A percentile compares a stretch with the other conserved stretches of the same genome.
Conservation (phyloP, 2,797 vertebrate species). For the Austrolebias charrua region DNA sequence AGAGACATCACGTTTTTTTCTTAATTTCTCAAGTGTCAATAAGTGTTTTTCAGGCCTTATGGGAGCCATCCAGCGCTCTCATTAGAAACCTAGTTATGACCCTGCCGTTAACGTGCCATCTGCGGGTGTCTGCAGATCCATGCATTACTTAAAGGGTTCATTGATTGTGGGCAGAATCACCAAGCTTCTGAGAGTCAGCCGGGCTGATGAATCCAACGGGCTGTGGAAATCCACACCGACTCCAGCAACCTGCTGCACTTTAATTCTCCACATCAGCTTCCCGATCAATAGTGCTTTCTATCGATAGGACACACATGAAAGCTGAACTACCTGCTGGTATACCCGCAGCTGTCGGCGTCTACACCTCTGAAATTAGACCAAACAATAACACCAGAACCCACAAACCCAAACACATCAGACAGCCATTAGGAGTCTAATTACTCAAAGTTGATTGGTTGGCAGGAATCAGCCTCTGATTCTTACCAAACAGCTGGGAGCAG, state of each 20-base stretch:
- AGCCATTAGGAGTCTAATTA: conserved; percentile 17
- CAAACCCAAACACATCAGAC: conserved; percentile 8
- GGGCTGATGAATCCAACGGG: conserved; percentile 57
- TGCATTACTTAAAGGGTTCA: conserved; percentile 66
- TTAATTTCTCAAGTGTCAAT: conserved; percentile 47
- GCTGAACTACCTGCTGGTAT: conserved; percentile 36
- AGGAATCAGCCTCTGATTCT: conserved; percentile 48
- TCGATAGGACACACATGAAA: conserved; percentile 49
- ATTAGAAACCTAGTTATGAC: conserved; percentile 62
- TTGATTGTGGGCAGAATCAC: conserved; percentile 61
- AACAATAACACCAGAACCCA: conserved; percentile 7
- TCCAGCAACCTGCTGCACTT: conserved; percentile 45
- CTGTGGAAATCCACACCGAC: conserved; percentile 38
- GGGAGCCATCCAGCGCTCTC: conserved; percentile 44
- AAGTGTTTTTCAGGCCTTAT: conserved; percentile 56
- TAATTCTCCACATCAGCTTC: conserved; percentile 53
- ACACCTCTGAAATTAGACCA: conserved; percentile 31
- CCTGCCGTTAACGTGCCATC: conserved; percentile 62
- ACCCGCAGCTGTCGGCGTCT: conserved; percentile 47
- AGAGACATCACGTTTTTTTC: conserved; percentile 46
- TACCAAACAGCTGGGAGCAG: conserved; percentile 28
- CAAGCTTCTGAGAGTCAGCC: conserved; percentile 51
- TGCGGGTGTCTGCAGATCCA: conserved; percentile 29
- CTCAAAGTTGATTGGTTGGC: conserved; percentile 36
- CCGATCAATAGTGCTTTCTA: conserved; percentile 57